These are phyloP conservation scores for Tenthredo scrophulariae DNA, from an alignment of 2,888 invertebrate genomes.

Conservation along the genomic window DNA sequence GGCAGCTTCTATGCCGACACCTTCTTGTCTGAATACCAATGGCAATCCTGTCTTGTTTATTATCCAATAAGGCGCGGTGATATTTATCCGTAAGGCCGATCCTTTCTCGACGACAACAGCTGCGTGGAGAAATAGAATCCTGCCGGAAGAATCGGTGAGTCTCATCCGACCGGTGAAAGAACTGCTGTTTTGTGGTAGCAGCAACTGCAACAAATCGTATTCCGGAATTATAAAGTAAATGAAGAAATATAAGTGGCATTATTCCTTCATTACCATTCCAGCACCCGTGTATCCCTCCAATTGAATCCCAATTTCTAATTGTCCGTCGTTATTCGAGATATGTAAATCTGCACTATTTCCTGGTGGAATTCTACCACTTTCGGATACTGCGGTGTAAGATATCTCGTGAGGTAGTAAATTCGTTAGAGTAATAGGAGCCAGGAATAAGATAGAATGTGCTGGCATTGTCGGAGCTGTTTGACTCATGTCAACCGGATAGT, in stretches of 20 bases:
- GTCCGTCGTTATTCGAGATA: conserved; percentile 82
- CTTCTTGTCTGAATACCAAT: conserved; percentile 96
- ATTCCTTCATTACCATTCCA: conserved; percentile 80
- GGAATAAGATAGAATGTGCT: conserved; percentile 91
- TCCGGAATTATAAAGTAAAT: background rate
- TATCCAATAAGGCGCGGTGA: conserved; percentile 96
- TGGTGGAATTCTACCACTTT: conserved; percentile 78
- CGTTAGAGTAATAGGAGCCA: conserved; percentile 90
- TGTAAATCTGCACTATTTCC: conserved; percentile 78
- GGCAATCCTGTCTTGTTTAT: conserved; percentile 97
- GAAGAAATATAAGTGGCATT: background rate
- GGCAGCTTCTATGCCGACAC: conserved; percentile 86
- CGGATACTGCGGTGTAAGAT: conserved; percentile 81
- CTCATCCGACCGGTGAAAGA: conserved; percentile 86
- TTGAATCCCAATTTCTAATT: conserved; percentile 87
- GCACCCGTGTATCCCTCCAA: conserved; percentile 92
- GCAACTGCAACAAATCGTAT: conserved; percentile 62
- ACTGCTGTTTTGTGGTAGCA: conserved; percentile 73
- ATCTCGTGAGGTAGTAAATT: conserved; percentile 94
- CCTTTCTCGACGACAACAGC: conserved; percentile 82
- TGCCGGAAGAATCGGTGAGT: conserved; percentile 86
- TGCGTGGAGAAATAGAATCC: conserved; percentile 88
- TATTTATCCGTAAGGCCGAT: conserved; percentile 83
- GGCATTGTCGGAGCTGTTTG: conserved; percentile 81
- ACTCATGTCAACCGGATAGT: conserved; percentile 86